Evolutionary conservation across 2,797 vertebrate species (phyloP), one percentile per base, ranked within the genome.

Genomic region (Taenioides sp.): DNA sequence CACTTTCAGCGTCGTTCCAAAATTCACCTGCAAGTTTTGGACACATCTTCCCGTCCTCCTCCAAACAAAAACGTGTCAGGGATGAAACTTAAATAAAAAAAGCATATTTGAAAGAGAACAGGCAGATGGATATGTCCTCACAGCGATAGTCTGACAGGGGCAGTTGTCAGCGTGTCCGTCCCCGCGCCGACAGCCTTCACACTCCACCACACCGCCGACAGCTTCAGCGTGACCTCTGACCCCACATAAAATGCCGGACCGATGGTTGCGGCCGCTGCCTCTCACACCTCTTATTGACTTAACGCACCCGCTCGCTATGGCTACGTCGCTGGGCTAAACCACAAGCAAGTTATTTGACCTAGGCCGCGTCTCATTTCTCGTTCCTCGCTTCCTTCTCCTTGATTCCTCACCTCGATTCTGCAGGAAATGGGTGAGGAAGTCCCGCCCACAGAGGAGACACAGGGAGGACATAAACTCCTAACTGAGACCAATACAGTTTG

Each of bases 251-350:
- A n/a, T 54, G 47, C 31, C 47, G 28, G 65, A 66, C 49, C 28
- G 63, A 65, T 49, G 16, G 23, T 23, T 65, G 23, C 14, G 18
- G 63, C 47, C 63, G 6, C 47, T n/a, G 49, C 20, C 23, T 11
- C 65, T 52, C 65, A 66, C 65, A 52, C 49, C 65, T 52, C 65
- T 52, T 52, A 66, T 66, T 66, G 65, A 52, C 65, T 31, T 66
- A 66, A 52, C 5, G 40, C 16, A 65, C 43, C 43, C 22, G 10
- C 52, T 6, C 7, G 7, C 7, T 18, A 9, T 3, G 7, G 2
- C n/a, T 3, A 10, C n/a, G 54, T 57, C 10, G 22, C 54, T 5
- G 14, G 10, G 9, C 2, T 27, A 23, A 20, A 22, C 2, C 12
- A 23, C n/a, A 9, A 14, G 14, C 3, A 43, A 37, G 40, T 34